These are phyloP conservation scores for Drosophila rufa DNA, from an alignment of 1,140 invertebrate genomes.

Conservation along the genomic window DNA sequence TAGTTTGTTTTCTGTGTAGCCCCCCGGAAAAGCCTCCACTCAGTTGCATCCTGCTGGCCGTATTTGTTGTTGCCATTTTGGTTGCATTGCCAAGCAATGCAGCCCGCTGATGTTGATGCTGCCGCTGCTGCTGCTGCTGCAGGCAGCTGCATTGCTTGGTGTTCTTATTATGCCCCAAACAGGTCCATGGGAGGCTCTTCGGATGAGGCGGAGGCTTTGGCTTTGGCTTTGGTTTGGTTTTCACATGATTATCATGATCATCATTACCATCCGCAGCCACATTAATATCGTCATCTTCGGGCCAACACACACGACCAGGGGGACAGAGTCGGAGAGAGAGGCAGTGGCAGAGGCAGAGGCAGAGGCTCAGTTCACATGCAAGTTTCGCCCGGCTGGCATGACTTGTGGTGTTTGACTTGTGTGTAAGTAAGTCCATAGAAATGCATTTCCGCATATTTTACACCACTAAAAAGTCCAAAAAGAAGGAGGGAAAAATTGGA, in stretches of 20 bases:
- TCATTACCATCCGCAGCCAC: slow-evolving; percentile 79
- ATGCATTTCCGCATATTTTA: slow-evolving; percentile 84
- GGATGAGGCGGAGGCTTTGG: slow-evolving; percentile 42
- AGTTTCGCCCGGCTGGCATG: slow-evolving; percentile 79
- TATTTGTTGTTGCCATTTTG: slow-evolving; percentile 59
- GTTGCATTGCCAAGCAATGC: slow-evolving; percentile 65
- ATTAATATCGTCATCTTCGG: slow-evolving; percentile 82
- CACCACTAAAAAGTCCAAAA: slow-evolving; percentile 83
- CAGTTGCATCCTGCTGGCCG: slow-evolving; percentile 73
- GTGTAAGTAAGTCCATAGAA: slow-evolving; percentile 82
- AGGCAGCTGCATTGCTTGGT: slow-evolving; percentile 73
- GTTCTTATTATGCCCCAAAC: slow-evolving; percentile 81
- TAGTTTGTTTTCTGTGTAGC: slow-evolving; percentile 2
- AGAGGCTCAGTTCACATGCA: slow-evolving; percentile 66
- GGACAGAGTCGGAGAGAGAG: slow-evolving; percentile 13
- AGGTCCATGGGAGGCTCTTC: slow-evolving; percentile 63
- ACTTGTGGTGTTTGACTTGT: slow-evolving; percentile 78
- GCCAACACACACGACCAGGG: slow-evolving; percentile 57
- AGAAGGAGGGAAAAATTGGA: slow-evolving; percentile 38
- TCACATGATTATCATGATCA: slow-evolving; percentile 84
- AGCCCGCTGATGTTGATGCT: slow-evolving; percentile 25
- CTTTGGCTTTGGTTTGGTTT: slow-evolving; percentile 76
- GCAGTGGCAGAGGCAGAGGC: neutral
- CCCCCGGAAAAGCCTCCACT: slow-evolving; percentile 22
- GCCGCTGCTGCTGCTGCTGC: slow-evolving; percentile 43